Percentiles rank a stretch among this genome's conserved stretches.
phyloP scores from a whole-genome alignment of 1,140 invertebrate species.

The Drepana arcuata region DNA sequence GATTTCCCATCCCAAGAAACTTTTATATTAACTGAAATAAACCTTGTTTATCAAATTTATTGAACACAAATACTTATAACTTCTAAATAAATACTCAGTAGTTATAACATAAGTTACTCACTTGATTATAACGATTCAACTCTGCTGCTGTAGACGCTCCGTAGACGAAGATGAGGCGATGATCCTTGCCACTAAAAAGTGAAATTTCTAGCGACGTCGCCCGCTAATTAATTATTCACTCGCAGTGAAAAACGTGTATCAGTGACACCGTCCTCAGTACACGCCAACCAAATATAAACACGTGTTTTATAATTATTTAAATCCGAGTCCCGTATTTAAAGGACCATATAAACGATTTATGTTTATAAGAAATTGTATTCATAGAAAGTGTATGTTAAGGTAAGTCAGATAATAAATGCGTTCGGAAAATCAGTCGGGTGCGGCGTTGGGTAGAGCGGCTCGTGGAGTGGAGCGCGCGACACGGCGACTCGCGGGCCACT shows the following conservation, averaged over 20 bases:
- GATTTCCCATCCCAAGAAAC: too few relatives aligned
- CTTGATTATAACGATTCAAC: slow-evolving; percentile 38
- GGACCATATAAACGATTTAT: slow-evolving; percentile 13
- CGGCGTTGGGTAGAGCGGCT: slow-evolving; percentile 29
- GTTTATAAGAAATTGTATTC: slow-evolving; percentile 16
- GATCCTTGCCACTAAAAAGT: slow-evolving; percentile 56
- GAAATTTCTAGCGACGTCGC: slow-evolving; percentile 52
- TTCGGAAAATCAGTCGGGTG: slow-evolving; percentile 37
- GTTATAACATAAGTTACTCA: too few relatives aligned
- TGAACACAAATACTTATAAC: too few relatives aligned
- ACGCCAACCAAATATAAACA: slow-evolving; percentile 56
- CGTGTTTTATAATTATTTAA: slow-evolving; percentile 53
- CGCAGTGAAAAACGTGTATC: slow-evolving; percentile 57
- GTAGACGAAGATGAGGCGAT: slow-evolving; percentile 33
- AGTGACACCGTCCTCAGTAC: slow-evolving; percentile 41
- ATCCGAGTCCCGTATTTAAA: slow-evolving; percentile 17
- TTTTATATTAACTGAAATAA: too few relatives aligned
- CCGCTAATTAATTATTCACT: slow-evolving; percentile 57
- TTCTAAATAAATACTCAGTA: too few relatives aligned
- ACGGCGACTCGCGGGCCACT: slow-evolving; percentile 56
- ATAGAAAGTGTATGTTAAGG: slow-evolving; percentile 5
- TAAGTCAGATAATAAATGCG: slow-evolving; percentile 16
- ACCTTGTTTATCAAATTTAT: too few relatives aligned
- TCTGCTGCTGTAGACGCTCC: slow-evolving; percentile 20
- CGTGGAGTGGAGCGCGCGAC: slow-evolving; percentile 45